Conservation (phyloP, 2,888 invertebrate genomes). For the Ferdinandea cuprea region DNA sequence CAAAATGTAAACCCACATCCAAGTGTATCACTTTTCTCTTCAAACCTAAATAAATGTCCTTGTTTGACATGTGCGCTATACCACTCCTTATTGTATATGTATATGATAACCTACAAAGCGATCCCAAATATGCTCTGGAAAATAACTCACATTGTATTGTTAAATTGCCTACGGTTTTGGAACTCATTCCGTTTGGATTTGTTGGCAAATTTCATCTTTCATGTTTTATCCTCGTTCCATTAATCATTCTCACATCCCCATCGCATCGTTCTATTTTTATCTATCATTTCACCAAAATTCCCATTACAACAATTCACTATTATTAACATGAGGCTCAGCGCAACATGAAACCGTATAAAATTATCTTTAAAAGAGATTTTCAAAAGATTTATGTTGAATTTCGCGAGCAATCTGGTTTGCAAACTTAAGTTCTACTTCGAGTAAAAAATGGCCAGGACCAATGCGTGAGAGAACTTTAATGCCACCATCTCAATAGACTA, state of each 20-base stretch:
- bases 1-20: too few relatives aligned
- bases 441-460: not conserved
- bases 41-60: slow-evolving; percentile 17
- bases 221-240: slow-evolving; percentile 23
- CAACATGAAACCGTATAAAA: not conserved
- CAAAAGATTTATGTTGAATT: slow-evolving; percentile 4
- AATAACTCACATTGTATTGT: slow-evolving; percentile 17
- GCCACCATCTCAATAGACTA: not conserved
- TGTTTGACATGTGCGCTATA: slow-evolving; percentile 11
- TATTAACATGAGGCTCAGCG: not conserved
- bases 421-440: not conserved
- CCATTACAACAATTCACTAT: not conserved
- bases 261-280: slow-evolving; percentile 3
- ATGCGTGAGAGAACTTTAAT: slow-evolving; percentile 29
- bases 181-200: slow-evolving; percentile 21
- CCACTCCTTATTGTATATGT: slow-evolving; percentile 17
- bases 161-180: slow-evolving; percentile 42
- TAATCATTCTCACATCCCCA: slow-evolving; percentile 33
- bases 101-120: slow-evolving; percentile 18
- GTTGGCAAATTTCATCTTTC: slow-evolving; percentile 26
- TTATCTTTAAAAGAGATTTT: not conserved
- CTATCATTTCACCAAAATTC: not conserved
- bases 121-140: slow-evolving; percentile 40
- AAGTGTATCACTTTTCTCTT: not conserved
- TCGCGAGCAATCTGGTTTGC: not conserved